Percentiles rank a stretch among this genome's conserved stretches.
Conservation (phyloP, 37 sponge, comb jelly and placozoan genomes). For the Chondrosia reniformis region DNA sequence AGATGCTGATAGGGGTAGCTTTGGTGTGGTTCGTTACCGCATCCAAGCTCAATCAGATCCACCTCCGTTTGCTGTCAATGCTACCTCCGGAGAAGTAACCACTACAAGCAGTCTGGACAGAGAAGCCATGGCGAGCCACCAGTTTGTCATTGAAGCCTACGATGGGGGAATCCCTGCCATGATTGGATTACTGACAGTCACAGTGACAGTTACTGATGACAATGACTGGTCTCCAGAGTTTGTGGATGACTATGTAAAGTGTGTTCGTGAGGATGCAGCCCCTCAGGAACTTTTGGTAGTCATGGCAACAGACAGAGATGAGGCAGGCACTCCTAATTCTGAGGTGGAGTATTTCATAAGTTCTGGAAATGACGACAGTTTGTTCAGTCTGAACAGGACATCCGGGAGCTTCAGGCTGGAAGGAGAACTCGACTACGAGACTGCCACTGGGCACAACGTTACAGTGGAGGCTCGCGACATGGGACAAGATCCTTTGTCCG, state of each 20-base stretch:
- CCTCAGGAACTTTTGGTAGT: constrained; percentile 14
- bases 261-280: constrained; percentile 4
- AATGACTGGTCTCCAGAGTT: constrained; percentile 37
- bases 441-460: constrained; percentile 23
- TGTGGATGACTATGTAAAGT: background rate
- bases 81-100: background rate
- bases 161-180: background rate
- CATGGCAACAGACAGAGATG: constrained; percentile 48
- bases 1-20: constrained; percentile 55
- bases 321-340: constrained; percentile 6
- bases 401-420: constrained; percentile 30
- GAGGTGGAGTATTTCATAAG: background rate
- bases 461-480: constrained; percentile 44
- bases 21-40: constrained; percentile 40
- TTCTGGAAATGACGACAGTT: constrained; percentile 22
- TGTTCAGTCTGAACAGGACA: constrained; percentile 26
- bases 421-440: constrained; percentile 36
- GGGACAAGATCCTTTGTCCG: background rate
- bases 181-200: background rate
- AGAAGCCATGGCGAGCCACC: background rate
- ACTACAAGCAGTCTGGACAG: constrained; percentile 3
- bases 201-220: constrained; percentile 23
- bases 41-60: background rate
- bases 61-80: background rate
- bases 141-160: background rate